Evolutionary conservation across 2,888 invertebrate genomes (phyloP).

Genomic region (Diaphora mendica): DNA sequence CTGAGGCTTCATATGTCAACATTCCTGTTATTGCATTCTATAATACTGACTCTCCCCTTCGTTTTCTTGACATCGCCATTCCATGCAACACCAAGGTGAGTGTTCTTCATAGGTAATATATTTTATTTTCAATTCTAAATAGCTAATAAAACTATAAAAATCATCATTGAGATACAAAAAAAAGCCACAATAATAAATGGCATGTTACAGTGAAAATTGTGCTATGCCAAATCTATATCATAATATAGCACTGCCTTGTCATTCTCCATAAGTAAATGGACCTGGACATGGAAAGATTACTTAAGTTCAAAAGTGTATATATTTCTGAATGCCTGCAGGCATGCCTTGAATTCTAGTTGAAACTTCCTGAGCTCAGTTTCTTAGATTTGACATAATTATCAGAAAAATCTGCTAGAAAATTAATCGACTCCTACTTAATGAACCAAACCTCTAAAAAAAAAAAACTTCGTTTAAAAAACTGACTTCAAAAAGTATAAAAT

Average conservation of each 20-base stretch:
- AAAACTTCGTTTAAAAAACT: no score
- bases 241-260: no score
- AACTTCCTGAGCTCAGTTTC: not conserved
- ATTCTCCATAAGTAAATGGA: no score
- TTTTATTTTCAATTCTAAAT: not conserved
- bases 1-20: conserved; percentile 99
- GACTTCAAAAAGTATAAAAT: no score
- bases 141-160: no score
- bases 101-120: not conserved
- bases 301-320: not conserved
- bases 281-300: not conserved
- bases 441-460: no score
- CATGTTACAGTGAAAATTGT: no score
- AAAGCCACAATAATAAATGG: no score
- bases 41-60: conserved; percentile 98
- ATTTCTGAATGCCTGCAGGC: no score
- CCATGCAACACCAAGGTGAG: conserved; percentile 98
- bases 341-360: not conserved
- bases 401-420: not conserved
- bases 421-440: not conserved
- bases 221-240: no score
- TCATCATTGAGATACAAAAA: no score
- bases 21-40: conserved; percentile 99
- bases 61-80: conserved; percentile 99
- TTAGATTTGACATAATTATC: no score